Conservation (phyloP, 1,140 invertebrate species). For the Drosophila kanapiae region DNA sequence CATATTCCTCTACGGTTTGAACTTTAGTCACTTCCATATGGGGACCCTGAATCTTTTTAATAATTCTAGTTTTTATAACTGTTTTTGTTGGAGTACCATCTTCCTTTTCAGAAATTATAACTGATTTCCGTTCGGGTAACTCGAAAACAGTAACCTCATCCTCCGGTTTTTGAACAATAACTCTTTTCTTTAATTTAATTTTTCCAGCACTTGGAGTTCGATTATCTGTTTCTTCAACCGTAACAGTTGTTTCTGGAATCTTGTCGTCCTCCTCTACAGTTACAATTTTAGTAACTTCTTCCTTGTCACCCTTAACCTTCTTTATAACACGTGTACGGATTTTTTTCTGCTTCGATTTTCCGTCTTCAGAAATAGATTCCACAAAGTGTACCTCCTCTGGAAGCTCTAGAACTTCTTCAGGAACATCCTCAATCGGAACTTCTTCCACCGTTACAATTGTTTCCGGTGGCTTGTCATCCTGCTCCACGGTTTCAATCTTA, state of each 20-base stretch:
- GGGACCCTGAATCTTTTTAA: conserved; percentile 81
- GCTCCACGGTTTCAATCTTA: conserved; percentile 85
- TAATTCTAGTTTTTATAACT: conserved; percentile 85
- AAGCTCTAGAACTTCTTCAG: conserved; percentile 51
- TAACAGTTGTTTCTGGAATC: conserved; percentile 79
- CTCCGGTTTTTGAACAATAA: conserved; percentile 64
- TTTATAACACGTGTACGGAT: conserved; percentile 80
- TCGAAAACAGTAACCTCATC: conserved; percentile 70
- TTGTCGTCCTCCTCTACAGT: conserved; percentile 85
- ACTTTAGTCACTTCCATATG: conserved; percentile 86
- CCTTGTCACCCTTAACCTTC: conserved; percentile 80
- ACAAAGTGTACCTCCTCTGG: conserved; percentile 59
- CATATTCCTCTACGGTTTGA: conserved; percentile 85
- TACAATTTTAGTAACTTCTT: conserved; percentile 85
- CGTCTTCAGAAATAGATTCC: conserved; percentile 48
- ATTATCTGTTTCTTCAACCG: conserved; percentile 63
- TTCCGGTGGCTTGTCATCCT: conserved; percentile 84
- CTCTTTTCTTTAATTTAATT: conserved; percentile 59
- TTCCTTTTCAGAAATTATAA: conserved; percentile 78
- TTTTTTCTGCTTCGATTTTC: conserved; percentile 55
- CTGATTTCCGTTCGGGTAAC: conserved; percentile 72
- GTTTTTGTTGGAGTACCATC: conserved; percentile 84
- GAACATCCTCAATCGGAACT: conserved; percentile 31
- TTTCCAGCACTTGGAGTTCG: conserved; percentile 42
- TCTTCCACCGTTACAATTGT: conserved; percentile 74